Evolutionary conservation across 2,113 vertebrate species (phyloP), one percentile per base, ranked within the genome.

Genomic region (Cochlearius cochlearius): DNA sequence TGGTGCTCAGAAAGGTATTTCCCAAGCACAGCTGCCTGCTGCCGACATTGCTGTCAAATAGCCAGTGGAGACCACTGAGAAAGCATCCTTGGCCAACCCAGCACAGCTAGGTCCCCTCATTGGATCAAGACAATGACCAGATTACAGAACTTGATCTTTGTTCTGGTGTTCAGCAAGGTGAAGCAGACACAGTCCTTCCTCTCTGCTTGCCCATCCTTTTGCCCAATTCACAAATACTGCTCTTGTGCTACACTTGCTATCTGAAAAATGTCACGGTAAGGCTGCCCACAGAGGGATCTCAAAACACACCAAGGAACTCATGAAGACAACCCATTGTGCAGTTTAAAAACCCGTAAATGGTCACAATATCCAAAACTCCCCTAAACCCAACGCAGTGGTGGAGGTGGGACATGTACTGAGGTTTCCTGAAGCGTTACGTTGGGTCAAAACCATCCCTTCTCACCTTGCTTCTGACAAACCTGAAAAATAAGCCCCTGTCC

Each of bases 271-370:
- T 47, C 58, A 41, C 58, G 36, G n/a, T 16, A 34, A 64, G 30
- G 58, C 21, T 71, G 69, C 45, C 82, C 66, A 50, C 41, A 41
- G 45, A 13, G 15, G 15, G 32, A 34, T 49, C 60, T 69, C 77
- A 52, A 34, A 78, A 49, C 58, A 55, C 62, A 25, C 1, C 2
- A 12, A 62, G 45, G 79, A 92, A 43, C 30, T 4, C 41, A 39
- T 16, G 45, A 68, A 45, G 27, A 59, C 0, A 1, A 12, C 25
- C 38, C 10, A n/a, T 62, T 10, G 10, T 3, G 2, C 14, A 23
- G 67, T 15, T 76, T n/a, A 68, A 21, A 83, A 26, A 64, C 10
- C 5, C 60, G 56, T 11, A 4, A 76, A 55, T n/a, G 67, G 34
- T 21, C 41, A 43, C 52, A 38, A 34, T 18, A 80, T 7, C 53